A percentile compares a stretch with the other conserved stretches of the same genome.
Evolutionary conservation across 2,888 invertebrate genomes (phyloP).

Genomic region (Dolomedes plantarius): DNA sequence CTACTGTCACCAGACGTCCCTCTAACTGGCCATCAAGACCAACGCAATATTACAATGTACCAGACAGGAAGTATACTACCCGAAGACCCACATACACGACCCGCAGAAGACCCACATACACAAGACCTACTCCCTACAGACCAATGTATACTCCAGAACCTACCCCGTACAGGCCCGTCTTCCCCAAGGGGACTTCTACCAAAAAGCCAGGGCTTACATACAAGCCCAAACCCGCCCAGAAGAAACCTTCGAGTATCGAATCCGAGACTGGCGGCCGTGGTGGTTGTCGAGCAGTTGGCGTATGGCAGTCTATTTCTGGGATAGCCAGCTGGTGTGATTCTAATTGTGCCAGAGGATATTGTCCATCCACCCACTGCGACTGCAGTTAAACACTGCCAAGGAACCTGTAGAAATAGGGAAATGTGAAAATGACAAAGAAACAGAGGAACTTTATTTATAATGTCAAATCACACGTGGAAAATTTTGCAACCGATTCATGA

Average conservation of each 20-base stretch:
- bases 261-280: conserved; percentile 10
- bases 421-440: no score
- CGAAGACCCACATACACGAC: conserved; percentile 25
- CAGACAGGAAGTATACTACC: conserved; percentile 22
- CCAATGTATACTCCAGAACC: conserved; percentile 50
- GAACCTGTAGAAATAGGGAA: no score
- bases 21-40: conserved; percentile 32
- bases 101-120: conserved; percentile 21
- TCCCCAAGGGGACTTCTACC: conserved; percentile 19
- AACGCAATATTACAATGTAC: conserved; percentile 12
- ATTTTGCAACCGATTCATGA: no score
- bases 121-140: conserved; percentile 42
- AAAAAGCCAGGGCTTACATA: conserved; percentile 58
- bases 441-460: no score
- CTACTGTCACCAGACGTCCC: not conserved
- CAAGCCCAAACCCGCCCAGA: conserved; percentile 36
- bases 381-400: conserved; percentile 45
- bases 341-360: conserved; percentile 71
- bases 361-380: conserved; percentile 70
- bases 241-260: conserved; percentile 48
- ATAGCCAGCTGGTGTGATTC: conserved; percentile 70
- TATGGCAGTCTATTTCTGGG: conserved; percentile 63
- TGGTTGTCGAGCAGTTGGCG: conserved; percentile 62
- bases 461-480: no score
- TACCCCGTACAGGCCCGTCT: conserved; percentile 34